These are phyloP conservation scores for Lichenostomus cassidix DNA, from an alignment of 2,113 vertebrate genomes.

Conservation along the genomic window DNA sequence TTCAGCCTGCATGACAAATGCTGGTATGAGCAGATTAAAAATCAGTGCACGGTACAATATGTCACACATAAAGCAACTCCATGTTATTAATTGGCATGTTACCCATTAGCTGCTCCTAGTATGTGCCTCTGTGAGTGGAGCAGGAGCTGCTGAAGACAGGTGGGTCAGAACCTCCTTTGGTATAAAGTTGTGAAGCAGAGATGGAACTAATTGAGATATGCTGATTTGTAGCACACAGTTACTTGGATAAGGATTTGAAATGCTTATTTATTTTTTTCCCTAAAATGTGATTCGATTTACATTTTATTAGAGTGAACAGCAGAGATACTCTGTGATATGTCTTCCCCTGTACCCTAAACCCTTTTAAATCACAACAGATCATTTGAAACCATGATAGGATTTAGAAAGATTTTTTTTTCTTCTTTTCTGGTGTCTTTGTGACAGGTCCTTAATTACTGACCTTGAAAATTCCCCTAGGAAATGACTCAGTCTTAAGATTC, in stretches of 20 bases:
- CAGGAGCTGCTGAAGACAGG: neutral
- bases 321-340: neutral
- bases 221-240: neutral
- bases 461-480: neutral
- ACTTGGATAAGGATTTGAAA: neutral
- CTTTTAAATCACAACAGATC: neutral
- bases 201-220: neutral
- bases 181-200: neutral
- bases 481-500: neutral
- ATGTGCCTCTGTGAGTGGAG: neutral
- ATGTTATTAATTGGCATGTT: conserved; percentile 45
- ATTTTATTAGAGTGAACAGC: neutral
- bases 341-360: neutral
- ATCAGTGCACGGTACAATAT: conserved; percentile 59
- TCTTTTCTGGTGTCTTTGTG: neutral
- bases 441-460: neutral
- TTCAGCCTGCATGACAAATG: conserved; percentile 55
- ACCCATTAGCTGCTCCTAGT: conserved; percentile 35
- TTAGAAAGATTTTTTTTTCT: neutral
- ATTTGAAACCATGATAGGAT: neutral
- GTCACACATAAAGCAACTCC: conserved; percentile 47
- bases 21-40: conserved; percentile 64
- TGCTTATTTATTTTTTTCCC: rapidly evolving
- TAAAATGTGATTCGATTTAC: neutral
- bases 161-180: neutral